Percentiles rank a stretch among this genome's conserved stretches.
These are phyloP conservation scores for Actinia equina DNA, from an alignment of 64 coral and sea anemone species.

Conservation along the genomic window DNA sequence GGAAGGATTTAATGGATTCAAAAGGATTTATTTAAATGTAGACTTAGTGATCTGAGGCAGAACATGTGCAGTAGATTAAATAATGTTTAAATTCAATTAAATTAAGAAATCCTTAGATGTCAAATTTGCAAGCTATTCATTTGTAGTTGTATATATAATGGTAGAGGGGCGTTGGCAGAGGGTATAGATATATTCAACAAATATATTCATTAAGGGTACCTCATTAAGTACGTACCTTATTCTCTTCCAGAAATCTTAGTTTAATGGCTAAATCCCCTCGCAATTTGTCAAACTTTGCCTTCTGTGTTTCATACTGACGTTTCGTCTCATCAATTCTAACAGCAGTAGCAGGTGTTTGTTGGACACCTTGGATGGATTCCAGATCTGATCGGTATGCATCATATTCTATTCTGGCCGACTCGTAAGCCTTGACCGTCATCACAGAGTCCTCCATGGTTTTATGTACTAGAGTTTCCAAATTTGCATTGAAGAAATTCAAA, in stretches of 20 bases:
- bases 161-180: no score
- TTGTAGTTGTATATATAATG: no score
- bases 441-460: constrained; percentile 99
- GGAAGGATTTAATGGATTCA: no score
- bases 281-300: constrained; percentile 87
- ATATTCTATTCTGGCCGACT: constrained; percentile 95
- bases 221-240: constrained; percentile 62
- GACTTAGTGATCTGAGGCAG: no score
- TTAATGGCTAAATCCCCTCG: constrained; percentile 90
- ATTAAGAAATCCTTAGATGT: not conserved
- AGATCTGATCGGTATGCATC: constrained; percentile 97
- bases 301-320: constrained; percentile 84
- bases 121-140: no score
- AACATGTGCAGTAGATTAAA: no score
- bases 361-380: constrained; percentile 50
- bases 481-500: constrained; percentile 88
- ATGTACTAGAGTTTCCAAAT: constrained; percentile 79
- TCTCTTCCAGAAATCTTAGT: constrained; percentile 96
- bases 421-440: constrained; percentile 87
- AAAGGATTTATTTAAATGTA: no score
- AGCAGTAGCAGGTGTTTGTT: constrained; percentile 58
- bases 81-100: no score
- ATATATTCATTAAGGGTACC: not conserved
- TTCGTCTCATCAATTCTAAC: constrained; percentile 76
- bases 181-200: no score